Evolutionary conservation across 2,888 invertebrate species (phyloP), one percentile per base, ranked within the genome.

Genomic region (Aradus depressus): DNA sequence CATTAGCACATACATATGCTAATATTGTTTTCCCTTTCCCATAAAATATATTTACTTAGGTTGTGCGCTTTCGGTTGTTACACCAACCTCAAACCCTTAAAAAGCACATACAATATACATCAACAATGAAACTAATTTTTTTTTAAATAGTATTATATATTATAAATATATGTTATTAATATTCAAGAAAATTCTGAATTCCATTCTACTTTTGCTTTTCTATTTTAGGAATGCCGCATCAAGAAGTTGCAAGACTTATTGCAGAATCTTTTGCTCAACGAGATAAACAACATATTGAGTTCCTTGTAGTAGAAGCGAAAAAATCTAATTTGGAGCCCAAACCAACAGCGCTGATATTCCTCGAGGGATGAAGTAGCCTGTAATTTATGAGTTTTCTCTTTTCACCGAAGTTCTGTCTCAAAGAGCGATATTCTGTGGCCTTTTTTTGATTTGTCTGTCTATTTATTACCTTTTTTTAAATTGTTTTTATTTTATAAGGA

Each of bases 251-350:
- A 44, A 77, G 88, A 62, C 75, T 90, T 57, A 92, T 95, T 65
- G 92, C 92, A 14, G 90, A 91, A 67, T 88, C 90, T 60, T 95
- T 91, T 72, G 90, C 91, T 51, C 81, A 89, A 68, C 79, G 84
- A 65, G 84, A 86, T 65, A 82, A 86, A 66, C 79, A 80, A 70
- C 84, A 88, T 67, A 89, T 93, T 70, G 90, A 91, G 73, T 89
- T 95, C 73, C 77, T 92, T 65, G 92, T 95, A 61, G 81, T 89
- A 60, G 89, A 89, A 74, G 88, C 89, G 62, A 89, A 89, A 72
- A 88, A 88, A 71, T 87, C 87, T 64, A 88, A 89, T 70, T 74
- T 87, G 71, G 89, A 89, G 73, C 88, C 87, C 64, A 89, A 89
- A 73, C 89, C 88, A 61, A 88, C 89, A 64, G 88, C 89, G 61